A percentile compares a stretch with the other conserved stretches of the same genome.
Conservation (phyloP, 2,797 vertebrate genomes). For the Sorex maritimensis region DNA sequence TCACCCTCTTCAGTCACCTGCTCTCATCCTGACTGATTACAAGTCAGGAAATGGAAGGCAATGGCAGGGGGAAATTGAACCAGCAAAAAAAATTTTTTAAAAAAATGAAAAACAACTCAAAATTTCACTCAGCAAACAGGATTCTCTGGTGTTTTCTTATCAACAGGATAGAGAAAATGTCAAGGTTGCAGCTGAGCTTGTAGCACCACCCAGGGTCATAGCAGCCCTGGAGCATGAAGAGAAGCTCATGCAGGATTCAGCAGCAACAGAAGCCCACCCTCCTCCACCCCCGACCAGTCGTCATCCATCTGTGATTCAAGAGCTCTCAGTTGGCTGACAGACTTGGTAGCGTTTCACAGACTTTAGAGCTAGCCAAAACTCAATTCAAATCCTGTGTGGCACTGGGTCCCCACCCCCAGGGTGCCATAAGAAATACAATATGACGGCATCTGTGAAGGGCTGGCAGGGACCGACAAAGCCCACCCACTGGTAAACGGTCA, state of each 20-base stretch:
- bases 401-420: neutral
- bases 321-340: neutral
- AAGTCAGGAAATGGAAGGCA: slow-evolving; percentile 71
- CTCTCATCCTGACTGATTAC: slow-evolving; percentile 60
- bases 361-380: neutral
- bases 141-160: slow-evolving; percentile 24
- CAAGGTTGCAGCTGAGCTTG: neutral
- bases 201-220: neutral
- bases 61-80: neutral
- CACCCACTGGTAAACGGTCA: neutral
- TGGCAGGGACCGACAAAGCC: too few species aligned
- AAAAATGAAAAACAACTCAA: too few species aligned
- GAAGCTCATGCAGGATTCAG: neutral
- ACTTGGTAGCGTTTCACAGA: neutral
- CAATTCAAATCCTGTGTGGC: neutral
- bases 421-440: neutral
- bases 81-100: slow-evolving; percentile 6
- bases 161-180: slow-evolving; percentile 4
- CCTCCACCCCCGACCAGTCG: too few species aligned
- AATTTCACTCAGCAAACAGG: neutral
- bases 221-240: neutral
- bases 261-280: neutral
- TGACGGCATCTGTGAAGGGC: neutral
- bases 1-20: neutral
- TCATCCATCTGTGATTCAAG: neutral